Percentiles rank a stretch among this genome's conserved stretches.
Conservation (phyloP, 2,113 vertebrate species). For the Jacana jacana region DNA sequence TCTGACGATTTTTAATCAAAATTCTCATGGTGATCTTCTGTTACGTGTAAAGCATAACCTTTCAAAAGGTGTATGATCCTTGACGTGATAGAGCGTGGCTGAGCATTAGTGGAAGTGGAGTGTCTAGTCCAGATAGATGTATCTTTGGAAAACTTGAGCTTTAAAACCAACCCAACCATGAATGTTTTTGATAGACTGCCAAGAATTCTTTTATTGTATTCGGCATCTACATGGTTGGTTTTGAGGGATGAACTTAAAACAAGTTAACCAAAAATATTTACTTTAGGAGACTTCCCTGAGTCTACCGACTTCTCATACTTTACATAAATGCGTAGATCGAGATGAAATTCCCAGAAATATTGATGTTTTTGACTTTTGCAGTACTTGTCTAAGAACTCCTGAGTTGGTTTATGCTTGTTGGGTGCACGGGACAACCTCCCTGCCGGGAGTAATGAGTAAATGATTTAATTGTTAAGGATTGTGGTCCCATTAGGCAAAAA, state of each 20-base stretch:
- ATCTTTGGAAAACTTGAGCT: background rate
- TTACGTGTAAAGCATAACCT: background rate
- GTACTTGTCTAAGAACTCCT: background rate
- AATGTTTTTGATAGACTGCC: background rate
- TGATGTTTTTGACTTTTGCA: background rate
- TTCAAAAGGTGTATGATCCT: background rate
- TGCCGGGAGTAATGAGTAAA: background rate
- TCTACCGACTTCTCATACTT: background rate
- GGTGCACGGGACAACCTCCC: background rate
- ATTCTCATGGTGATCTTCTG: background rate
- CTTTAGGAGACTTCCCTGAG: background rate
- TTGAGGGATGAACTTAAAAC: background rate
- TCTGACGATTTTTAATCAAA: background rate
- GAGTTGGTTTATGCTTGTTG: constrained; percentile 3
- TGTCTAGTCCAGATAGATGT: background rate
- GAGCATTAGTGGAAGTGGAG: background rate
- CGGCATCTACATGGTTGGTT: background rate
- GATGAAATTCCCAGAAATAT: background rate
- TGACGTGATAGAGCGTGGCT: background rate
- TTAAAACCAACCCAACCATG: background rate
- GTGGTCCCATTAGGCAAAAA: constrained; percentile 34
- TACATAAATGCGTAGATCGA: background rate
- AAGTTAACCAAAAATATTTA: constrained; percentile 19
- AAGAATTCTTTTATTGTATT: constrained; percentile 15
- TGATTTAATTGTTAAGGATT: constrained; percentile 62